Percentiles rank a stretch among this genome's conserved stretches.
Conservation (phyloP, 2,888 invertebrate genomes). For the Calephelis perditalis region DNA sequence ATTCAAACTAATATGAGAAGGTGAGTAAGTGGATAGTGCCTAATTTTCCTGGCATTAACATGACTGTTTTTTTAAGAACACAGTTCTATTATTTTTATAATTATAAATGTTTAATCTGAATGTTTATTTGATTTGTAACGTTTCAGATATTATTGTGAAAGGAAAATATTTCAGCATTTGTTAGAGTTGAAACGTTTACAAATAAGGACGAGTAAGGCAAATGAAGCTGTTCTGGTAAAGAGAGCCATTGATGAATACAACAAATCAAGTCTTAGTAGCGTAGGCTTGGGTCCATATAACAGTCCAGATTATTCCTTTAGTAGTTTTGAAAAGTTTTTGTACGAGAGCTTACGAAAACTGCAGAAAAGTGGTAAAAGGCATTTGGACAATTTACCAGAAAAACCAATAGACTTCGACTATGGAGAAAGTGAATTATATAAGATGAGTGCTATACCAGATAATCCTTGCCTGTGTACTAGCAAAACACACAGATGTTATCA, state of each 20-base stretch:
- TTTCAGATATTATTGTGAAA: slow-evolving; percentile 90
- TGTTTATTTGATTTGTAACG: slow-evolving; percentile 14
- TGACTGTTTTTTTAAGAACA: too few relatives aligned
- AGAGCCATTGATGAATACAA: slow-evolving; percentile 91
- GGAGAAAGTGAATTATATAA: slow-evolving; percentile 78
- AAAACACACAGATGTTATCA: slow-evolving; percentile 94
- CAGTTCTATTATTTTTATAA: too few relatives aligned
- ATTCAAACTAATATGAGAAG: slow-evolving; percentile 92
- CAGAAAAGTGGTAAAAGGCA: slow-evolving; percentile 83
- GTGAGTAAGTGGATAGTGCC: slow-evolving; percentile 55
- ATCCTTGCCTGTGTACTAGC: slow-evolving; percentile 89
- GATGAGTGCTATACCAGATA: slow-evolving; percentile 81
- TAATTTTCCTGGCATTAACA: too few relatives aligned
- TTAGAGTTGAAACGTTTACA: slow-evolving; percentile 94
- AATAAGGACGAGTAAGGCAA: slow-evolving; percentile 92
- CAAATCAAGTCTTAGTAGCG: slow-evolving; percentile 84
- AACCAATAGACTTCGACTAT: slow-evolving; percentile 69
- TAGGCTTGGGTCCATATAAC: slow-evolving; percentile 80
- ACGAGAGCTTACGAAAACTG: slow-evolving; percentile 88
- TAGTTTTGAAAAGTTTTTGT: slow-evolving; percentile 92
- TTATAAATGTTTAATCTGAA: background rate
- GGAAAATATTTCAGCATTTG: slow-evolving; percentile 95
- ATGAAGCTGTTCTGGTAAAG: slow-evolving; percentile 92
- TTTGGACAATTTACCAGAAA: slow-evolving; percentile 80
- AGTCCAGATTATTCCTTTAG: slow-evolving; percentile 83